Percentiles rank a stretch among this genome's conserved stretches.
Conservation (phyloP, 2,113 vertebrate species). For the Oriolus oriolus region DNA sequence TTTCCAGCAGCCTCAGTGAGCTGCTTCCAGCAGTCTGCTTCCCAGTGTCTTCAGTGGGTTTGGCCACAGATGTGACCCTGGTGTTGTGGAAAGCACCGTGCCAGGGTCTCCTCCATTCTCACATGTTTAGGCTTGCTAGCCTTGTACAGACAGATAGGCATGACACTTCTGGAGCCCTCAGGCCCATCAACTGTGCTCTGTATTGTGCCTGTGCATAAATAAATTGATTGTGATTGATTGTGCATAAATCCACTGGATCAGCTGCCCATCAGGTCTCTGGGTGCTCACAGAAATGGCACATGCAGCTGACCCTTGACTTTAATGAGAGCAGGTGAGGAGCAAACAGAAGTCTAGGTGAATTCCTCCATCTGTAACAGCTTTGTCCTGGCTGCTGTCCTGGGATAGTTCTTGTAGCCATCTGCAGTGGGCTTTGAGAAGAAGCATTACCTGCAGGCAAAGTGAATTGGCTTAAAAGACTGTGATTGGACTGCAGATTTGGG, state of each 20-base stretch:
- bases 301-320: neutral
- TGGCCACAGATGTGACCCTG: neutral
- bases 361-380: neutral
- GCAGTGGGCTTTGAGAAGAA: neutral
- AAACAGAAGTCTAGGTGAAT: neutral
- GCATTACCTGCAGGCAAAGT: neutral
- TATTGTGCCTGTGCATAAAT: neutral
- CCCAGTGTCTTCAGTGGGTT: neutral
- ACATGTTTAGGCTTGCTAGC: accelerated
- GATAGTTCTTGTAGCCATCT: neutral
- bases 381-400: neutral
- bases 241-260: neutral
- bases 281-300: neutral
- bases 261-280: neutral
- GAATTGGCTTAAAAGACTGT: neutral
- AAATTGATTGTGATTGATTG: neutral
- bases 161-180: neutral
- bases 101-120: neutral
- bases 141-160: neutral
- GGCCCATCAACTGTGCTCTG: neutral
- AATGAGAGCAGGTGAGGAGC: neutral
- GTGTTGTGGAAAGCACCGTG: neutral
- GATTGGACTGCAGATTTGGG: neutral
- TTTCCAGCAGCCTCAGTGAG: neutral
- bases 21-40: neutral